phyloP scores from a whole-genome alignment of 2,888 invertebrate genomes.

The Phengaris arion region DNA sequence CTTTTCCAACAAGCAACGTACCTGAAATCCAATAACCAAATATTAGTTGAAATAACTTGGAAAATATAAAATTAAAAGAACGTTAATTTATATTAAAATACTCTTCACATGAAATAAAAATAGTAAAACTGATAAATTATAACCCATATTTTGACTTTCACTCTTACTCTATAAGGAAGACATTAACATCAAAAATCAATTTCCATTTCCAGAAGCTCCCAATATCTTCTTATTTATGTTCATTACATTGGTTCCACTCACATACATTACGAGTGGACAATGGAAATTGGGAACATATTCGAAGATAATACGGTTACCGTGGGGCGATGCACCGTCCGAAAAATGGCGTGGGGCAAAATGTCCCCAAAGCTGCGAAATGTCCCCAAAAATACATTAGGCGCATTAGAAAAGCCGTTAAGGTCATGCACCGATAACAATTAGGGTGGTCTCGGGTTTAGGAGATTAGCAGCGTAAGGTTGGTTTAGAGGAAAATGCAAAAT shows the following conservation, averaged over 20 bases:
- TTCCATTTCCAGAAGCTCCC: slow-evolving; percentile 41
- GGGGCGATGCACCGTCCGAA: slow-evolving; percentile 64
- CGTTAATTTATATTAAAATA: too few species aligned
- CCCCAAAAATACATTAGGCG: slow-evolving; percentile 77
- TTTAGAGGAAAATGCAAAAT: slow-evolving; percentile 45
- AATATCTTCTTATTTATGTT: slow-evolving; percentile 69
- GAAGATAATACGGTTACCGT: slow-evolving; percentile 75
- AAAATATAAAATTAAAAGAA: too few species aligned
- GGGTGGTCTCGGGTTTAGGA: slow-evolving; percentile 72
- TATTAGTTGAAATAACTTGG: too few species aligned
- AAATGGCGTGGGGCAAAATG: slow-evolving; percentile 67
- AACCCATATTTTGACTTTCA: too few species aligned
- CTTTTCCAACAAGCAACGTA: too few species aligned
- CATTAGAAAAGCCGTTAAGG: slow-evolving; percentile 78
- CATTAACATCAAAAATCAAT: slow-evolving; percentile 30
- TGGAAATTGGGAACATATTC: slow-evolving; percentile 78
- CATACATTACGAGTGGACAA: slow-evolving; percentile 63
- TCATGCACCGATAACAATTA: slow-evolving; percentile 76
- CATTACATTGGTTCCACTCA: slow-evolving; percentile 66
- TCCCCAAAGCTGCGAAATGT: slow-evolving; percentile 71
- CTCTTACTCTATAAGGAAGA: slow-evolving; percentile 4
- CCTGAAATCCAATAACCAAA: too few species aligned
- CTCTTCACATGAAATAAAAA: too few species aligned
- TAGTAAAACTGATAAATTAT: too few species aligned
- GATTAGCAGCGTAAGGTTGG: slow-evolving; percentile 70